Conservation (phyloP, 2,113 vertebrate species). For the Trogon surrucura region DNA sequence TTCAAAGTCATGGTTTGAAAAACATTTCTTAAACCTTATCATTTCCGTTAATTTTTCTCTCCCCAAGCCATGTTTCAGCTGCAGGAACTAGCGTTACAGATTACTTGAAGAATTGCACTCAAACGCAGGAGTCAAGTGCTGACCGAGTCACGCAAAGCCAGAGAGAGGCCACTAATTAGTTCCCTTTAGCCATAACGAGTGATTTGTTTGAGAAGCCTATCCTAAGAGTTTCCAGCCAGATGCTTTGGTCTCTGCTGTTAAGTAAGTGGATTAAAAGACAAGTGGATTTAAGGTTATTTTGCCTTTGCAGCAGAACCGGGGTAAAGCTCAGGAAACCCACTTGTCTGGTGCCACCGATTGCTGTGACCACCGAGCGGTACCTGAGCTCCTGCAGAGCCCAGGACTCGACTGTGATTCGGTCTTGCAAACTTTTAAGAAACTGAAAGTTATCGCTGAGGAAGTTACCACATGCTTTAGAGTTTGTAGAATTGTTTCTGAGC, state of each 20-base stretch:
- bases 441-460: background rate
- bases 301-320: background rate
- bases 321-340: background rate
- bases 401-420: background rate
- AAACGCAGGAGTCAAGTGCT: background rate
- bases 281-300: background rate
- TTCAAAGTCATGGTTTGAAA: constrained; percentile 62
- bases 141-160: constrained; percentile 17
- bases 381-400: background rate
- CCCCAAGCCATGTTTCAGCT: constrained; percentile 29
- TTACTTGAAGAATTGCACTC: background rate
- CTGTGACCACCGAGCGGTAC: background rate
- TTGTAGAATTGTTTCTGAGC: background rate
- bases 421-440: background rate
- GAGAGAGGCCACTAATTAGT: constrained; percentile 3
- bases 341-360: background rate
- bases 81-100: background rate
- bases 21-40: constrained; percentile 58
- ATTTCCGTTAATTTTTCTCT: constrained; percentile 71
- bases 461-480: background rate
- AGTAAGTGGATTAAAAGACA: constrained; percentile 1
- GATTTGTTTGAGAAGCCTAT: constrained; percentile 24
- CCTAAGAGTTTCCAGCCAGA: constrained; percentile 1
- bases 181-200: background rate
- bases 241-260: constrained; percentile 9